Evolutionary conservation across 2,888 invertebrate genomes (phyloP), one percentile per base, ranked within the genome.

Genomic region (Argynnis bischoffii): DNA sequence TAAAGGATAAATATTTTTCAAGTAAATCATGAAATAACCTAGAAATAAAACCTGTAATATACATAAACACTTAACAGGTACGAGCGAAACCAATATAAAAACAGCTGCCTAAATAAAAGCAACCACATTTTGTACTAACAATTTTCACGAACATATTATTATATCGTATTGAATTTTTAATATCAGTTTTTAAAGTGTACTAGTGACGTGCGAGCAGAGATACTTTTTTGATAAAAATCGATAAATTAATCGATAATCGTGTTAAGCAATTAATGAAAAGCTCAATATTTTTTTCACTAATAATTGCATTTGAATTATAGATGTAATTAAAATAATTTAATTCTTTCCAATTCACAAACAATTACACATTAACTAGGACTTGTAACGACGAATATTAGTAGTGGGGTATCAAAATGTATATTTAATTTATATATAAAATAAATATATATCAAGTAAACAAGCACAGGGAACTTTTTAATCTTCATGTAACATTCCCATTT

Each of bases 81-180:
- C 81, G 78, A 83, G 83, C 80, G 79, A 85, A 88, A 88, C 85
- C 84, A 87, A 85, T 84, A 81, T 31, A 73, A 64, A 75, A 74
- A 76, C 77, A 80, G 81, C 81, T 80, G 84, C 81, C 78, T 64
- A 65, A 53, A 75, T 72, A 65, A 72, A 79, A 81, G 79, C 82
- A 81, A 81, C 81, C 80, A 48, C 70, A 71, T 73, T 88, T 88
- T 89, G 86, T 77, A 79, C 79, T 81, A 72, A 74, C 71, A 70
- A 72, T 66, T 69, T 69, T 66, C 59, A 61, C 59, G 18, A 67
- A 57, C 64, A 59, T 64, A 55, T 64, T 54, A 55, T 59, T 48
- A 57, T n/a, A 64, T 67, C 15, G 26, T 48, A 48, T 47, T 48
- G 59, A 59, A 48, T 59, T 26, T 64, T 61, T 51, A 57, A 46